phyloP scores from a whole-genome alignment of 2,888 invertebrate species.

The Yponomeuta malinellus region DNA sequence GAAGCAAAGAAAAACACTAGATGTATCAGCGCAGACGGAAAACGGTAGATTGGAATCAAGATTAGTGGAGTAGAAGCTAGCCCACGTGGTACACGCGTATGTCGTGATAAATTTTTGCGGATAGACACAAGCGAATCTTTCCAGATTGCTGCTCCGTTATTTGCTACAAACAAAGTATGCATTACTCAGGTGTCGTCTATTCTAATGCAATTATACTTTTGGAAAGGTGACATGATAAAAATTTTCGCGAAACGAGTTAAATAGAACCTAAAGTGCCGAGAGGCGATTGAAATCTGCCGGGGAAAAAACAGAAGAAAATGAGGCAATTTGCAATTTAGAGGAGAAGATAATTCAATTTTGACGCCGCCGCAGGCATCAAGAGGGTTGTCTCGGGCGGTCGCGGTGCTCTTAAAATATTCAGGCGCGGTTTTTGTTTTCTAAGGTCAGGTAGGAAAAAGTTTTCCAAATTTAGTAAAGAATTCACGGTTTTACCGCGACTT shows the following conservation, averaged over 20 bases:
- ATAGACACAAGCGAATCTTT: not conserved
- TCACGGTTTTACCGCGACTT: slow-evolving; percentile 21
- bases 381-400: slow-evolving; percentile 27
- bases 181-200: not conserved
- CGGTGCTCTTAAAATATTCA: slow-evolving; percentile 45
- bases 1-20: not conserved
- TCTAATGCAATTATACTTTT: no score
- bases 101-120: not conserved
- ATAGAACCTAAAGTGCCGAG: not conserved
- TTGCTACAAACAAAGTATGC: not conserved
- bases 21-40: not conserved
- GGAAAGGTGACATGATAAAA: not conserved
- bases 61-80: not conserved
- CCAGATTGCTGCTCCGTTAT: not conserved
- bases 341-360: slow-evolving; percentile 45
- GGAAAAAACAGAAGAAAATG: slow-evolving; percentile 31
- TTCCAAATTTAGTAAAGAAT: slow-evolving; percentile 34
- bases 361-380: slow-evolving; percentile 30
- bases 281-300: not conserved
- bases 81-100: not conserved
- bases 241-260: not conserved
- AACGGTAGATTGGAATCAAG: not conserved
- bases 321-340: slow-evolving; percentile 49
- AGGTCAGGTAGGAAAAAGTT: slow-evolving; percentile 26
- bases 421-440: slow-evolving; percentile 35